Evolutionary conservation across 2,113 vertebrate species (phyloP), one percentile per base, ranked within the genome.

Genomic region (Pseudois nayaur): DNA sequence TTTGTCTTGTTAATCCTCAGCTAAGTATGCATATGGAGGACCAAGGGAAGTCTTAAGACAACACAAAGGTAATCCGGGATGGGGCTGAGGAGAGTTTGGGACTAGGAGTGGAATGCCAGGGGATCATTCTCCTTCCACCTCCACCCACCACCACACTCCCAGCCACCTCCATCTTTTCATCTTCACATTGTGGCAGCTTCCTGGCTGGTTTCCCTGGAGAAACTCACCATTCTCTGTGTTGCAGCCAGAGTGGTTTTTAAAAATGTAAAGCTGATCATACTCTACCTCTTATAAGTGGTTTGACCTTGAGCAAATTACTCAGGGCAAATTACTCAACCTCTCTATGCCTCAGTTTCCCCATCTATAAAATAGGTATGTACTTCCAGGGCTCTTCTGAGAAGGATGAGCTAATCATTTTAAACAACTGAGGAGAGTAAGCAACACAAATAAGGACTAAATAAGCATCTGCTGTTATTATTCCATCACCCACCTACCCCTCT

Each of bases 1-100:
- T 89, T 60, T 94, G 59, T 84, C 71, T 84, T 45, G 4, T 82
- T 97, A 95, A 96, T 97, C n/a, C 90, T 95, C 87, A 76, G 31
- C 64, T 96, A 95, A 74, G 81, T 78, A 96, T 76, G 64, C 57
- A 91, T 10, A 95, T 10, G 50, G 31, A 89, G 52, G 54, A 94
- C 59, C 45, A 79, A 78, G 25, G 45, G 40, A 96, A 87, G 27
- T 92, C 60, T 97, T 89, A 84, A 82, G 36, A 90, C 5, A 52
- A 27, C 36, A 48, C 33, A 86, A 84, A 95, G 52, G 36, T 50
- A 86, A 96, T 81, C 33, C 17, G 86, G 13, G 45, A 87, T 95
- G 60, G 27, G 45, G 31, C n/a, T 62, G 48, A 95, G 81, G 57
- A 93, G 40, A 96, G 12, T 3, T 76, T 48, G 89, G 45, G 21